Conservation (phyloP, 1,140 invertebrate genomes). For the Penaeus indicus region DNA sequence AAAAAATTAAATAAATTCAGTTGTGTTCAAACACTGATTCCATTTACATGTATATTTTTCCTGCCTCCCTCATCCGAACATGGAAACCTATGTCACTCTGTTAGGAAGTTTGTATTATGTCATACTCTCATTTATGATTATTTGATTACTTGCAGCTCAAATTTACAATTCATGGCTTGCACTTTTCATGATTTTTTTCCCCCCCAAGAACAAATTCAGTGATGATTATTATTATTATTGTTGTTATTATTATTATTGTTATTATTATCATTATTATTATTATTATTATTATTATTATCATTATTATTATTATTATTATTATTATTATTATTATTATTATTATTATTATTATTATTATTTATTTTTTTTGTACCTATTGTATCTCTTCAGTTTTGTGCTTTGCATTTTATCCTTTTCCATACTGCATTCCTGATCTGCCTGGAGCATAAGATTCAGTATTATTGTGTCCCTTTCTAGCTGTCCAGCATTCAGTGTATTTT, state of each 20-base stretch:
- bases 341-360: neutral
- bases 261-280: conserved; percentile 26
- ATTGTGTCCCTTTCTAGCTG: conserved; percentile 44
- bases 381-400: neutral
- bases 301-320: conserved; percentile 36
- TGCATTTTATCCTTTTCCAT: conserved; percentile 9
- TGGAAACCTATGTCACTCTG: conserved; percentile 38
- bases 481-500: conserved; percentile 60
- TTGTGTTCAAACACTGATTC: too few species aligned
- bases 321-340: conserved; percentile 42
- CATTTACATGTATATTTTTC: neutral
- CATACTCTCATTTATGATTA: conserved; percentile 30
- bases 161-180: conserved; percentile 40
- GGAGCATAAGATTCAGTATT: conserved; percentile 63
- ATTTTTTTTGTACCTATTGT: neutral
- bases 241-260: conserved; percentile 3
- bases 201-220: conserved; percentile 40
- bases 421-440: conserved; percentile 62
- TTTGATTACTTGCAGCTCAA: conserved; percentile 54
- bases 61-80: conserved; percentile 1
- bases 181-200: neutral
- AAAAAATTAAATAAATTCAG: too few species aligned
- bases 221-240: conserved; percentile 46
- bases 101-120: conserved; percentile 43
- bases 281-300: conserved; percentile 38